Conservation (phyloP, 1,140 invertebrate species). For the Pachyrhynchus sulphureomaculatus region DNA sequence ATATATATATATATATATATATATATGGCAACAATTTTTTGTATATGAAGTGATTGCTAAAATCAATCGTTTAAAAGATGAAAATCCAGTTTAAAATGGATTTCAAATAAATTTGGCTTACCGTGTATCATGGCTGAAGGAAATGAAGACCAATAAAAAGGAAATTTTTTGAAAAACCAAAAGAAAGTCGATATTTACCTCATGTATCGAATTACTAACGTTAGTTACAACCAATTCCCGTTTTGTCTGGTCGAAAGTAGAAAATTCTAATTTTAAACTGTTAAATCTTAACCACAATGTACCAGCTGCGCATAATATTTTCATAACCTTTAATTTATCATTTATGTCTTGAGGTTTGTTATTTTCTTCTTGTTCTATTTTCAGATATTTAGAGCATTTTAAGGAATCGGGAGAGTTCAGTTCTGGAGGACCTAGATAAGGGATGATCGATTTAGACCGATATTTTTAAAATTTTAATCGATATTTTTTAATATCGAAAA, state of each 20-base stretch:
- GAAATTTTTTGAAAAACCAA: no score
- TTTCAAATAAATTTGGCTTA: no score
- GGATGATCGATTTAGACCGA: no score
- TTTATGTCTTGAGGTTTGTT: neutral
- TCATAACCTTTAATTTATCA: conserved; percentile 8
- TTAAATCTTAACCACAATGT: conserved; percentile 16
- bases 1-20: no score
- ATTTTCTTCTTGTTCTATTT: neutral
- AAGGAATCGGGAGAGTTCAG: conserved; percentile 13
- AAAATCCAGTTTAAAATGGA: no score
- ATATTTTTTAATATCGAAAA: no score
- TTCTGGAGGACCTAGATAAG: conserved; percentile 22
- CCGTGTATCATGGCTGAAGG: no score
- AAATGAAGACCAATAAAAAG: no score
- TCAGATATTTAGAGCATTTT: neutral
- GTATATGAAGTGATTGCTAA: no score
- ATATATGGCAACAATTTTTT: no score
- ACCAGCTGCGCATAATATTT: conserved; percentile 23
- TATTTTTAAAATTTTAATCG: no score
- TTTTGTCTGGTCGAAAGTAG: neutral
- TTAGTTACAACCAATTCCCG: conserved; percentile 16
- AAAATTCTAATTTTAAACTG: conserved; percentile 12
- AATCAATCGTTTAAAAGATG: no score
- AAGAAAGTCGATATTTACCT: neutral
- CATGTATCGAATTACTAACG: neutral